Percentiles rank a stretch among this genome's conserved stretches.
phyloP scores from a whole-genome alignment of 2,888 invertebrate species.

The Cryptosula pallasiana region DNA sequence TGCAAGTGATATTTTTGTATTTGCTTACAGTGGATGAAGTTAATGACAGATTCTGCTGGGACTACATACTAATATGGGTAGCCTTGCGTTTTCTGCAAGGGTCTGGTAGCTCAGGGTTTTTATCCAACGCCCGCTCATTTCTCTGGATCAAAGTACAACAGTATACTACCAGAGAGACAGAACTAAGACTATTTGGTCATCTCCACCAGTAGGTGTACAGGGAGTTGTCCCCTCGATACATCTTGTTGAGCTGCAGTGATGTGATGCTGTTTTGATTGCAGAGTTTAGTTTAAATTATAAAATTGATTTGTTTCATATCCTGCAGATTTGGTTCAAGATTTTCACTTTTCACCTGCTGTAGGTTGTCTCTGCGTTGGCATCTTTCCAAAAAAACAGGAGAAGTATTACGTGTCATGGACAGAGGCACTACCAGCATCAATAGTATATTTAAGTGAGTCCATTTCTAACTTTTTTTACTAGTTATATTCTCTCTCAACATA shows the following conservation, averaged over 20 bases:
- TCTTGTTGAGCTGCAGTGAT: too few relatives aligned
- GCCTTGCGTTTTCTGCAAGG: constrained; percentile 88
- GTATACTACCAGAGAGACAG: constrained; percentile 86
- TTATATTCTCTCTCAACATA: background rate
- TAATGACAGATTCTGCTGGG: constrained; percentile 69
- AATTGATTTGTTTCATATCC: too few relatives aligned
- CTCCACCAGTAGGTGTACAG: constrained; percentile 63
- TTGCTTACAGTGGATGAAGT: constrained; percentile 43
- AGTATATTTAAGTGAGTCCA: constrained; percentile 73
- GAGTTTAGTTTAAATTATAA: too few relatives aligned
- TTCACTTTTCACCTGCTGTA: constrained; percentile 28
- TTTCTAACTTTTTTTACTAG: background rate
- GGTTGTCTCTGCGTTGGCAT: constrained; percentile 89
- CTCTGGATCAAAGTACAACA: constrained; percentile 95
- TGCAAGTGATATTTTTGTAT: too few relatives aligned
- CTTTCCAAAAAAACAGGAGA: constrained; percentile 91
- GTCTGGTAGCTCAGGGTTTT: constrained; percentile 62
- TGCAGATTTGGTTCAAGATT: constrained; percentile 4
- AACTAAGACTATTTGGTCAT: constrained; percentile 79
- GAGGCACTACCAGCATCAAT: constrained; percentile 93
- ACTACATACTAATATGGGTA: constrained; percentile 79
- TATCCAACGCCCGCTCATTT: constrained; percentile 84
- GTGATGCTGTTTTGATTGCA: too few relatives aligned
- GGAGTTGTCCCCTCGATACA: too few relatives aligned
- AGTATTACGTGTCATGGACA: constrained; percentile 90